These are phyloP conservation scores for Morbakka virulenta DNA, from an alignment of 30 jellyfish, hydroid and myxozoan genomes.

Conservation along the genomic window DNA sequence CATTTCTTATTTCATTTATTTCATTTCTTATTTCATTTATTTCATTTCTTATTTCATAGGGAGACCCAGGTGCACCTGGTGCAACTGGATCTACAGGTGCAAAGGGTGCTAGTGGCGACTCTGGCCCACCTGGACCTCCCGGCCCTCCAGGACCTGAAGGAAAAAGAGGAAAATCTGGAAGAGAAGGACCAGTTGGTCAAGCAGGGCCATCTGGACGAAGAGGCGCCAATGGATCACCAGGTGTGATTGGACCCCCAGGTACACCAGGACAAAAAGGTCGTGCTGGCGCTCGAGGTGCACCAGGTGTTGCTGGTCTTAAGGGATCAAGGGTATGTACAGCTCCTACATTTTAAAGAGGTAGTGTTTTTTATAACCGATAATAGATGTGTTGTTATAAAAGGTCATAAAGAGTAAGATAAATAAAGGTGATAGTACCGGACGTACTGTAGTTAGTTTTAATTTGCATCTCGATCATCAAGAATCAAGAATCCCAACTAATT, in stretches of 20 bases:
- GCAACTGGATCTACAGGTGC: conserved; percentile 80
- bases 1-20: no score
- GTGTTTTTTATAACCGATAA: no score
- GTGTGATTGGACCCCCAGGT: conserved; percentile 44
- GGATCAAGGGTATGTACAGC: conserved; percentile 47
- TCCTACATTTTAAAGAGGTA: no score
- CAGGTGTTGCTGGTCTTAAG: conserved; percentile 44
- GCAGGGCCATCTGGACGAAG: conserved; percentile 79
- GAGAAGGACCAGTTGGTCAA: conserved; percentile 74
- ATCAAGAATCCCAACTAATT: no score
- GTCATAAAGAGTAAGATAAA: no score
- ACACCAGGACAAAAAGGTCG: conserved; percentile 51
- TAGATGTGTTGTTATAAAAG: no score
- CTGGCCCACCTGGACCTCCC: conserved; percentile 74
- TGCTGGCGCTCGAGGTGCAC: conserved; percentile 50
- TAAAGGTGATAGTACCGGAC: no score
- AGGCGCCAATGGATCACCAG: conserved; percentile 56
- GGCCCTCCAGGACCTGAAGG: conserved; percentile 90
- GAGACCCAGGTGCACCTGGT: conserved; percentile 85
- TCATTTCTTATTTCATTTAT: no score
- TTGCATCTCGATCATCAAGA: no score
- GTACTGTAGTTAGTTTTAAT: no score
- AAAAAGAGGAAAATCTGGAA: conserved; percentile 72
- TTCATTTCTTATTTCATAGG: conserved; percentile 10
- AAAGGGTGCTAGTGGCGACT: conserved; percentile 78